Evolutionary conservation across 2,113 vertebrate genomes (phyloP).

Genomic region (Tachysurus fulvidraco): DNA sequence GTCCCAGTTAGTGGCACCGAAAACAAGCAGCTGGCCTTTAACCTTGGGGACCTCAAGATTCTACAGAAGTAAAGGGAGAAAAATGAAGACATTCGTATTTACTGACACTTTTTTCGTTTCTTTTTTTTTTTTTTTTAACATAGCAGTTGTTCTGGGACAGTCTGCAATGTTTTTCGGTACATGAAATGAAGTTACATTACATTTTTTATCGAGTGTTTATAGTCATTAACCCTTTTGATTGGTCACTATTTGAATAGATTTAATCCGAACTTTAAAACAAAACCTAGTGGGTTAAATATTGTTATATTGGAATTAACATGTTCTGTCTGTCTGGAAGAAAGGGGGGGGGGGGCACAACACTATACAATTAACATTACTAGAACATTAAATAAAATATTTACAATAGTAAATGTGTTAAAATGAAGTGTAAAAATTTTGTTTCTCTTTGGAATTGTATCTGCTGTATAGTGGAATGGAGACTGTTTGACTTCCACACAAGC

Average conservation of each 20-base stretch:
- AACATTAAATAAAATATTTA: neutral
- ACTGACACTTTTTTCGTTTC: neutral
- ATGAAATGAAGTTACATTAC: neutral
- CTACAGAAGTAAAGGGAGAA: constrained; percentile 65
- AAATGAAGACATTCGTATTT: neutral
- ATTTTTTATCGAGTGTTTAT: neutral
- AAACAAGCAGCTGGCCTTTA: constrained; percentile 90
- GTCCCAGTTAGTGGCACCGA: constrained; percentile 97
- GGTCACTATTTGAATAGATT: neutral
- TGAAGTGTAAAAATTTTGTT: too few relatives aligned
- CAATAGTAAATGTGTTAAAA: neutral
- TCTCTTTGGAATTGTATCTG: too few relatives aligned
- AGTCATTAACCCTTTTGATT: neutral
- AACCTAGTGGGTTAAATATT: neutral
- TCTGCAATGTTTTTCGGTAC: neutral
- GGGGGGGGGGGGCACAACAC: too few relatives aligned
- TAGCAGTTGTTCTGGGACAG: neutral
- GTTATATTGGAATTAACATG: neutral
- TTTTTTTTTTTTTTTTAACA: too few relatives aligned
- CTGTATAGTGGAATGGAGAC: too few relatives aligned
- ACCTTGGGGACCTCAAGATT: constrained; percentile 90
- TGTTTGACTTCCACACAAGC: too few relatives aligned
- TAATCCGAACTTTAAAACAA: neutral
- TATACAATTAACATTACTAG: neutral
- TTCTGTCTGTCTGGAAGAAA: neutral